Percentiles rank a stretch among this genome's conserved stretches.
Conservation (phyloP, 2,888 invertebrate genomes). For the Drosophila incognita region DNA sequence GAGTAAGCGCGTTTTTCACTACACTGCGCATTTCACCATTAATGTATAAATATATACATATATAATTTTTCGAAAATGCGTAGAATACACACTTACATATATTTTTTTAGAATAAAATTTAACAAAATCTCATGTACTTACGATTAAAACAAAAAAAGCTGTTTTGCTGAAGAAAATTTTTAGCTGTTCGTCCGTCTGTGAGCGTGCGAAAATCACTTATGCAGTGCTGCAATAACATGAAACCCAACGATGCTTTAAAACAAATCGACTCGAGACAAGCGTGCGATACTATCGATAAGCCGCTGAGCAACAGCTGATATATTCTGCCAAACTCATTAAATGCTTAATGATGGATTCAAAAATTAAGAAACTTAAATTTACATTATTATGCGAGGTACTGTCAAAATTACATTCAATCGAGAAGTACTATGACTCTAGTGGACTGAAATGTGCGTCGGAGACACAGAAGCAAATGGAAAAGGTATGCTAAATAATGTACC, state of each 20-base stretch:
- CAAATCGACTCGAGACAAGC: neutral
- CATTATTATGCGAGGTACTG: constrained; percentile 36
- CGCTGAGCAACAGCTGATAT: neutral
- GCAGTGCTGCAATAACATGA: constrained; percentile 22
- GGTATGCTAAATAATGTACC: constrained; percentile 10
- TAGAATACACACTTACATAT: neutral
- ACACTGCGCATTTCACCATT: neutral
- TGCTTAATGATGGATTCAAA: constrained; percentile 26
- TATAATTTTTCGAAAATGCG: neutral
- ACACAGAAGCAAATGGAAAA: constrained; percentile 22
- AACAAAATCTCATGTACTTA: constrained; percentile 72
- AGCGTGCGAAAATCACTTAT: constrained; percentile 51
- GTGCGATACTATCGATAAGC: constrained; percentile 14
- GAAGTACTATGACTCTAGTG: constrained; percentile 17
- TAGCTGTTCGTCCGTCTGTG: constrained; percentile 44
- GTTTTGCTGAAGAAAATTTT: constrained; percentile 81
- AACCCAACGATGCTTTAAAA: neutral
- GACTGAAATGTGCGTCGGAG: neutral
- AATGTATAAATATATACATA: neutral
- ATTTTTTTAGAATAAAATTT: neutral
- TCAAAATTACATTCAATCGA: constrained; percentile 30
- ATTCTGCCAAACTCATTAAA: neutral
- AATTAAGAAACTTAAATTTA: constrained; percentile 36
- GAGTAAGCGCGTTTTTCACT: constrained; percentile 16
- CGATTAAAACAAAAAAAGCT: constrained; percentile 85